Evolutionary conservation across 2,888 invertebrate species (phyloP), one percentile per base, ranked within the genome.

Genomic region (Tipula lateralis): DNA sequence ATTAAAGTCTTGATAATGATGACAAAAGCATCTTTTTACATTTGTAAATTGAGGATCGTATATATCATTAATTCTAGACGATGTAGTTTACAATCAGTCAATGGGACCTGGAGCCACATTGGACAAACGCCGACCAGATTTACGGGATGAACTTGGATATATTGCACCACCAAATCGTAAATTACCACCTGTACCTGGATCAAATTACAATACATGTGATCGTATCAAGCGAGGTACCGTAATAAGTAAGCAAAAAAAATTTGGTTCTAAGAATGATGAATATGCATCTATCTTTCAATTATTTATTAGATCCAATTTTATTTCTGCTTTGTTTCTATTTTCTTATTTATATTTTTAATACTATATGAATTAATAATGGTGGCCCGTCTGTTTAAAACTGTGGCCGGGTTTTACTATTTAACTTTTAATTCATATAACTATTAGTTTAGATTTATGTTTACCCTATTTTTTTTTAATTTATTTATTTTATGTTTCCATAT

Each of bases 81-180:
- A 96, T 90, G 96, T 96, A 85, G 96, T 96, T 85, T 97, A 97
- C 92, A 96, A 96, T 91, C 96, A 96, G 88, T 95, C 96, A 13
- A 94, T 94, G 89, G 94, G 93, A 89, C 90, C 90, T 85, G 93
- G 92, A 86, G 94, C 94, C 85, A 96, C 96, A 0, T 90, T 96
- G 88, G 96, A 96, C 91, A 96, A 96, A 89, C 92, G 94, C 86
- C 94, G 96, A 86, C 96, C 96, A 0, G 94, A 94, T 87, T 92
- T 97, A 34, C 93, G 96, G 34, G 97, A 97, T 89, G 97, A 97
- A 89, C 92, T 97, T 36, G 97, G 97, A 85, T 97, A 97, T 91
- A 97, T 97, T 90, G 96, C 97, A 0, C 97, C 97, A 29, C 97
- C 97, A 84, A 97, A 97, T 91, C 93, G 97, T 87, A 97, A 97